Conservation (phyloP, 1,140 invertebrate genomes). For the Bombus vancouverensis region DNA sequence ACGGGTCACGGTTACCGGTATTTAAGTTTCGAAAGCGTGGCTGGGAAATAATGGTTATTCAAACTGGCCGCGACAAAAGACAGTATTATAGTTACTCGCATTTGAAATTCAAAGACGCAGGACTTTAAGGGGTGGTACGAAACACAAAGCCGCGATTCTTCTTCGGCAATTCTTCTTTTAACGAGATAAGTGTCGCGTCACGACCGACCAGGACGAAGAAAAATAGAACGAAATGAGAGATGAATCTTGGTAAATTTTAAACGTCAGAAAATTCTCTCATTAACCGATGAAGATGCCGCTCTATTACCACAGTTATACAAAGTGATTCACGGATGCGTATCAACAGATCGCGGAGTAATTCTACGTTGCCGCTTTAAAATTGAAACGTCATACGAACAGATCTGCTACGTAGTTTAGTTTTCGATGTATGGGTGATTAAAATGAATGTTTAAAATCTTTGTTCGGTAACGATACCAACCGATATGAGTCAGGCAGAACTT, state of each 20-base stretch:
- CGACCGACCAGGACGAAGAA: too few species aligned
- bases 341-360: too few species aligned
- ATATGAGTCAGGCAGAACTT: too few species aligned
- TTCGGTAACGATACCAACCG: too few species aligned
- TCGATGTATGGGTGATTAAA: too few species aligned
- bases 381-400: too few species aligned
- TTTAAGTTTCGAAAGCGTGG: background rate
- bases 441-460: too few species aligned
- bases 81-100: background rate
- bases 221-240: too few species aligned
- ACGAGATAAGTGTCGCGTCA: slow-evolving; percentile 12
- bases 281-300: background rate
- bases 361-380: too few species aligned
- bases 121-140: background rate
- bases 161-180: slow-evolving; percentile 7
- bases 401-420: too few species aligned
- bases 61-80: background rate
- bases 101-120: slow-evolving; percentile 16
- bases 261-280: background rate
- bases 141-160: background rate
- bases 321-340: too few species aligned
- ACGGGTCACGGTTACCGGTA: background rate
- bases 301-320: too few species aligned
- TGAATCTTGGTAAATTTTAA: background rate
- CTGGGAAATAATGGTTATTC: slow-evolving; percentile 27